A percentile compares a stretch with the other conserved stretches of the same genome.
phyloP scores from a whole-genome alignment of 1,140 invertebrate species.

The Acromyrmex echinatior region DNA sequence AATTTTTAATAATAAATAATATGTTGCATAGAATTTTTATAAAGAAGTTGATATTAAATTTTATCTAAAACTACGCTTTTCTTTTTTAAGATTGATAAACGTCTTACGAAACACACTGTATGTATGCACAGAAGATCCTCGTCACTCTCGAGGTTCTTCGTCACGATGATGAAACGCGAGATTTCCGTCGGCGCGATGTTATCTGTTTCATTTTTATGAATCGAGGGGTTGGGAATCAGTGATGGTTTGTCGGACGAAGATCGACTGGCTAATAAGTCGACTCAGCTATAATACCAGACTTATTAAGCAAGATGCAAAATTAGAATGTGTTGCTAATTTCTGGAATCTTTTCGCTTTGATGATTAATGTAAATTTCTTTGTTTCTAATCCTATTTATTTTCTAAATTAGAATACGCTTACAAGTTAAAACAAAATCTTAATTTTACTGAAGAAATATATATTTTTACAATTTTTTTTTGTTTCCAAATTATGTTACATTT shows the following conservation, averaged over 20 bases:
- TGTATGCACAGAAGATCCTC: slow-evolving; percentile 8
- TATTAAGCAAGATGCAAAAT: slow-evolving; percentile 25
- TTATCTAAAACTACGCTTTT: not conserved
- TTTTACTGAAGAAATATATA: no score
- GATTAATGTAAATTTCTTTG: not conserved
- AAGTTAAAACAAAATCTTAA: not conserved
- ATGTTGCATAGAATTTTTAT: not conserved
- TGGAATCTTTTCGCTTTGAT: slow-evolving; percentile 1
- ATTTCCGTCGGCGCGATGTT: slow-evolving; percentile 50
- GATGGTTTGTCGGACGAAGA: slow-evolving; percentile 30
- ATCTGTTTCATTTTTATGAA: slow-evolving; percentile 47
- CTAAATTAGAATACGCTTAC: not conserved
- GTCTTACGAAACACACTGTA: slow-evolving; percentile 30
- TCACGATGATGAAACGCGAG: slow-evolving; percentile 55
- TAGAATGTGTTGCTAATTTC: not conserved
- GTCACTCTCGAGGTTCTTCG: slow-evolving; percentile 44
- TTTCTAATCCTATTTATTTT: not conserved
- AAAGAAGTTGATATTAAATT: not conserved
- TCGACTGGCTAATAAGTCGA: slow-evolving; percentile 24
- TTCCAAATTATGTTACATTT: no score
- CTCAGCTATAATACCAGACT: not conserved
- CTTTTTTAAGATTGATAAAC: not conserved
- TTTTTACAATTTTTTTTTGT: no score
- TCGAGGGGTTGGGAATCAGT: slow-evolving; percentile 38
- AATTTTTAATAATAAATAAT: slow-evolving; percentile 19